Conservation (phyloP, 2,888 invertebrate genomes). For the Subacronicta megacephala region DNA sequence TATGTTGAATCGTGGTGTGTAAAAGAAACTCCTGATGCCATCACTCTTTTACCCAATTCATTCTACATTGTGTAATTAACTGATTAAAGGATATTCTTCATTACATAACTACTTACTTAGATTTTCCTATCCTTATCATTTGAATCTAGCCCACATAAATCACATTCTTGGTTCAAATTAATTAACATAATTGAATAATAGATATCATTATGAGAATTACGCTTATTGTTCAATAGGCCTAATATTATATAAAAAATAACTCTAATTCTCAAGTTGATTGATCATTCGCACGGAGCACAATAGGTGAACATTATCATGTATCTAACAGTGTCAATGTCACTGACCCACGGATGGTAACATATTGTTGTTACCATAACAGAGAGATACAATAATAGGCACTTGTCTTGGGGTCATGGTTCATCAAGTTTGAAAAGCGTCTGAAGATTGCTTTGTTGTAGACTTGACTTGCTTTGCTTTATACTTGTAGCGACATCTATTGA, state of each 20-base stretch:
- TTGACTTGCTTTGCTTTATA: neutral
- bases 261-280: conserved; percentile 45
- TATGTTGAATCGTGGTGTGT: too few relatives aligned
- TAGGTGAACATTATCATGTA: conserved; percentile 36
- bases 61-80: too few relatives aligned
- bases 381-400: conserved; percentile 31
- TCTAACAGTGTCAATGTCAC: conserved; percentile 68
- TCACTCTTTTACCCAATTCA: too few relatives aligned
- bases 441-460: neutral
- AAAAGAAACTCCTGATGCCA: too few relatives aligned
- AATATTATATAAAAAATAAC: conserved; percentile 35
- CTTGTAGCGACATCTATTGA: neutral
- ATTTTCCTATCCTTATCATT: too few relatives aligned
- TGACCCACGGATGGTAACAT: conserved; percentile 54
- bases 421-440: conserved; percentile 10
- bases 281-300: conserved; percentile 51
- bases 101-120: too few relatives aligned
- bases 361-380: conserved; percentile 36
- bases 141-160: conserved; percentile 41
- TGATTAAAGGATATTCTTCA: too few relatives aligned
- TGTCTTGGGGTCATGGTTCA: conserved; percentile 39
- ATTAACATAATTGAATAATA: conserved; percentile 37
- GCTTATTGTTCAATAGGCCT: conserved; percentile 40
- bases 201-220: conserved; percentile 35
- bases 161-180: conserved; percentile 16